Base-by-base conservation (phyloP, 2,113 vertebrate species). In the Empidonax alnorum region DNA sequence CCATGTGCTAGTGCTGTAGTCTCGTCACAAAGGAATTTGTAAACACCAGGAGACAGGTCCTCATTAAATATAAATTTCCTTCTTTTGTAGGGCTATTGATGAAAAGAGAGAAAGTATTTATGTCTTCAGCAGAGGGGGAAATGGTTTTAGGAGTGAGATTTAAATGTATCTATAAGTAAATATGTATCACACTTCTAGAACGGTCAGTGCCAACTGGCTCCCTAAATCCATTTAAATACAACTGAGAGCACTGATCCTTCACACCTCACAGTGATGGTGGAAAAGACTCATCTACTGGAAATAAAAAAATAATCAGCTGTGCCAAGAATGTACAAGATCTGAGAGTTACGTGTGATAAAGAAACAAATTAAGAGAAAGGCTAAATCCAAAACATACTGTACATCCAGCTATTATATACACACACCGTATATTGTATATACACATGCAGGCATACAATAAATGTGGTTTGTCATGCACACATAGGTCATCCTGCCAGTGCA, bases 41-140 rank as follows among this genome's bases (percentile, higher is more conserved):
- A 98, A 98, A 98, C 89, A 96, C 74, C 96, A 90, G 80, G 82
- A 95, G 85, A 97, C 69, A 95, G 88, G 63, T 58, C 24, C 62
- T 87, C 92, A 97, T 91, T 96, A 96, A 96, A 96, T 94, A 96
- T 94, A 96, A 98, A 97, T 91, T 97, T 95, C 84, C 79, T 95
- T 90, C 93, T 97, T 93, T 86, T 96, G 90, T 94, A 72, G 44
- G 84, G 49, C 79, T 95, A 96, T 94, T 65, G 67, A 97, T 61
- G 87, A 84, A 75, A 84, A 77, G 77, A 84, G 69, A 90, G 56
- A 93, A 91, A 52, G 50, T 46, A 35, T 92, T 84, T 91, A 80
- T 50, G 47, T 22, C 89, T 65, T 95, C 87, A 79, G 19, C n/a
- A 31, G 81, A 72, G 37, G 52, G 75, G 3, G 1, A 13, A 35